Percentiles rank a stretch among this genome's conserved stretches.
Conservation (phyloP, 2,888 invertebrate genomes). For the Drosophila helvetica region DNA sequence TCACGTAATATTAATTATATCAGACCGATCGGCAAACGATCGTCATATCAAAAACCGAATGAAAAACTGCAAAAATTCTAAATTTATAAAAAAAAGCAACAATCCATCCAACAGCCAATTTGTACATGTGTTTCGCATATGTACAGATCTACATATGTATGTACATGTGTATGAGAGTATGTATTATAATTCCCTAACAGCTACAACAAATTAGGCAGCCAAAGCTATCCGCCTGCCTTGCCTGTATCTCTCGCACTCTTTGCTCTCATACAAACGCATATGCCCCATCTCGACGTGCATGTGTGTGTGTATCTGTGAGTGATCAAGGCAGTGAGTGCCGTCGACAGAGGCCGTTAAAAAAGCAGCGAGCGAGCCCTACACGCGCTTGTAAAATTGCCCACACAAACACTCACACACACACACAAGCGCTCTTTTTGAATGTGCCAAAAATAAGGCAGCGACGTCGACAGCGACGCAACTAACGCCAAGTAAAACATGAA, state of each 20-base stretch:
- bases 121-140: constrained; percentile 39
- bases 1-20: constrained; percentile 14
- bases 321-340: constrained; percentile 69
- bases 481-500: constrained; percentile 76
- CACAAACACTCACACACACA: constrained; percentile 32
- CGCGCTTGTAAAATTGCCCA: constrained; percentile 77
- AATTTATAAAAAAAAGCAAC: constrained; percentile 76
- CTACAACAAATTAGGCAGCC: constrained; percentile 77
- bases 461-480: constrained; percentile 70
- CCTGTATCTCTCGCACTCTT: not conserved
- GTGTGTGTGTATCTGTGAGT: constrained; percentile 36
- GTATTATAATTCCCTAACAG: constrained; percentile 65
- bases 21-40: constrained; percentile 7
- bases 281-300: constrained; percentile 15
- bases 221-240: constrained; percentile 35
- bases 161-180: constrained; percentile 17
- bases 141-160: constrained; percentile 18
- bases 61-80: constrained; percentile 74
- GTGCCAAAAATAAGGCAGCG: constrained; percentile 77
- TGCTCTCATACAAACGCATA: not conserved
- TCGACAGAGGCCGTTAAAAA: constrained; percentile 69
- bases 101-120: constrained; percentile 56
- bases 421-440: constrained; percentile 58
- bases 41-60: constrained; percentile 73
- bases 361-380: constrained; percentile 71